Conservation (phyloP, 2,888 invertebrate genomes). For the Imbricaverruca yamaguchii region DNA sequence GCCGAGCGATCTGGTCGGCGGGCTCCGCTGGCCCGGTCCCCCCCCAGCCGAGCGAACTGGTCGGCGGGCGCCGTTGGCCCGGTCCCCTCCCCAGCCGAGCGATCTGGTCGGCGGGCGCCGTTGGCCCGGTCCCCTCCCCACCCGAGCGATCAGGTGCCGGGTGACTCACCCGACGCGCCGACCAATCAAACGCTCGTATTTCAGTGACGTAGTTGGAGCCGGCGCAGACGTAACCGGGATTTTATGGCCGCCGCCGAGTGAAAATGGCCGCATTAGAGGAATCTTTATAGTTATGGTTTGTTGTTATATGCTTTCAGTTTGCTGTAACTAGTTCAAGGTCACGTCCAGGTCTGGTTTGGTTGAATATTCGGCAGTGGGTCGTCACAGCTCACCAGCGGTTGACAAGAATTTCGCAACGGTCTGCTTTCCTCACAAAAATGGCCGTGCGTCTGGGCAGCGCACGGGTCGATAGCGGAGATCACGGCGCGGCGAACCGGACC, state of each 20-base stretch:
- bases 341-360: neutral
- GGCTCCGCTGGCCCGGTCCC: too few relatives aligned
- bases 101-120: neutral
- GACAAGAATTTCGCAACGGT: neutral
- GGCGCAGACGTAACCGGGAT: slow-evolving; percentile 21
- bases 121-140: neutral
- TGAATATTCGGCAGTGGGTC: neutral
- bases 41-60: too few relatives aligned
- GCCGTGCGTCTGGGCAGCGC: neutral
- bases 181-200: slow-evolving; percentile 22
- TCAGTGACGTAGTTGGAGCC: slow-evolving; percentile 14
- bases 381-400: neutral
- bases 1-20: too few relatives aligned
- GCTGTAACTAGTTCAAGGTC: slow-evolving; percentile 5
- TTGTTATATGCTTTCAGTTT: slow-evolving; percentile 9
- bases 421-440: neutral
- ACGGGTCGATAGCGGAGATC: neutral
- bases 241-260: slow-evolving; percentile 23
- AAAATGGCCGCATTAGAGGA: slow-evolving; percentile 22
- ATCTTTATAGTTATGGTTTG: slow-evolving; percentile 21
- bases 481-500: neutral
- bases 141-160: neutral
- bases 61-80: too few relatives aligned
- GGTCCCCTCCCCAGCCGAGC: neutral
- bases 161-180: neutral